phyloP scores from a whole-genome alignment of 2,113 vertebrate species.

The Perca flavescens region DNA sequence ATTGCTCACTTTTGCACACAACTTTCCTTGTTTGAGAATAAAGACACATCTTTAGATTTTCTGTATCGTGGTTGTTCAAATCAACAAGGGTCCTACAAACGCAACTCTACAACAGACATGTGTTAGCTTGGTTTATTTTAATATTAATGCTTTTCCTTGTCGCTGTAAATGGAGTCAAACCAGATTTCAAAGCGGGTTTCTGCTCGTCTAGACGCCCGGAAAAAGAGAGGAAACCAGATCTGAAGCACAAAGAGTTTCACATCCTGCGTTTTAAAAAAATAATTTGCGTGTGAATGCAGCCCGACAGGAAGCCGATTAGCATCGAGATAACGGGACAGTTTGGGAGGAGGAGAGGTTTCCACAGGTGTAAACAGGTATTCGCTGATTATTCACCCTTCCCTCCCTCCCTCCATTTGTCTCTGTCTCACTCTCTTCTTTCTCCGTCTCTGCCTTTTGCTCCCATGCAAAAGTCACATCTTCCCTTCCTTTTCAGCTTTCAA shows the following conservation, averaged over 20 bases:
- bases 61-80: not conserved
- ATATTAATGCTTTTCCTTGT: not conserved
- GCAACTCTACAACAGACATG: not conserved
- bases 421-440: not conserved
- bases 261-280: not conserved
- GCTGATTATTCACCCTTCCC: not conserved
- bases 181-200: constrained; percentile 58
- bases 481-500: too few species aligned
- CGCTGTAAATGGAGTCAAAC: constrained; percentile 40
- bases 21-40: not conserved
- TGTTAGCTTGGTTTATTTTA: constrained; percentile 4
- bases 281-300: constrained; percentile 47
- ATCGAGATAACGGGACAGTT: constrained; percentile 2
- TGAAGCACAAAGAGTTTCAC: constrained; percentile 55
- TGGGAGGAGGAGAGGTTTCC: not conserved
- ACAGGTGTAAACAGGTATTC: constrained; percentile 33
- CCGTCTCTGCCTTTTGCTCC: too few species aligned
- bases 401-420: not conserved
- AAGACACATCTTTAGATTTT: not conserved
- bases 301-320: constrained; percentile 63
- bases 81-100: not conserved
- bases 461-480: not conserved
- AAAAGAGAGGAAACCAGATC: constrained; percentile 36
- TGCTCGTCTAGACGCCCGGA: constrained; percentile 43
- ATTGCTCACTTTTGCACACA: too few species aligned